These are phyloP conservation scores for Sisyra terminalis DNA, from an alignment of 2,888 invertebrate species.

Conservation along the genomic window DNA sequence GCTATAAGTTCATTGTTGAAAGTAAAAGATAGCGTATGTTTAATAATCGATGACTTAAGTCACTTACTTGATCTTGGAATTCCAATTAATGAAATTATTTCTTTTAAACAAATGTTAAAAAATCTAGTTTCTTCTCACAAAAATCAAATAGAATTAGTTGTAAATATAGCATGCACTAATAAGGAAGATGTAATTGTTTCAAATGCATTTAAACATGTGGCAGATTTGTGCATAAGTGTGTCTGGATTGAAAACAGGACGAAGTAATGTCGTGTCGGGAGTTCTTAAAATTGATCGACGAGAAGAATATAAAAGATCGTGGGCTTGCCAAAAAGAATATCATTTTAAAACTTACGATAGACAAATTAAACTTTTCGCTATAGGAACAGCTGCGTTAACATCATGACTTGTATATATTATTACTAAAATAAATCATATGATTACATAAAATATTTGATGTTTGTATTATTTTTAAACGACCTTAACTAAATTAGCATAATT, in stretches of 20 bases:
- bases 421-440: too few relatives aligned
- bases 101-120: constrained; percentile 31
- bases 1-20: constrained; percentile 24
- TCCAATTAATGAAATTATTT: constrained; percentile 31
- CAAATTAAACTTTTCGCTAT: constrained; percentile 59
- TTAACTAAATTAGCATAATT: too few relatives aligned
- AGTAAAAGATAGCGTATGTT: constrained; percentile 28
- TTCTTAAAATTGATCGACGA: constrained; percentile 35
- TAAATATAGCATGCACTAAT: constrained; percentile 38
- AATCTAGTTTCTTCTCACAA: constrained; percentile 21
- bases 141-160: constrained; percentile 28
- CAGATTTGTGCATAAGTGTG: constrained; percentile 43
- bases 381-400: constrained; percentile 24
- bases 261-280: constrained; percentile 57
- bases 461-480: too few relatives aligned
- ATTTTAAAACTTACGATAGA: constrained; percentile 57
- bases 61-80: constrained; percentile 50
- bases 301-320: constrained; percentile 9
- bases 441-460: too few relatives aligned
- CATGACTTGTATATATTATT: neutral
- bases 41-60: constrained; percentile 56
- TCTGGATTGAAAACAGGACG: constrained; percentile 52
- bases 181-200: constrained; percentile 39
- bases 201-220: constrained; percentile 42
- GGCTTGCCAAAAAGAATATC: constrained; percentile 23